Evolutionary conservation across 2,113 vertebrate genomes (phyloP).

Genomic region (Columba livia): DNA sequence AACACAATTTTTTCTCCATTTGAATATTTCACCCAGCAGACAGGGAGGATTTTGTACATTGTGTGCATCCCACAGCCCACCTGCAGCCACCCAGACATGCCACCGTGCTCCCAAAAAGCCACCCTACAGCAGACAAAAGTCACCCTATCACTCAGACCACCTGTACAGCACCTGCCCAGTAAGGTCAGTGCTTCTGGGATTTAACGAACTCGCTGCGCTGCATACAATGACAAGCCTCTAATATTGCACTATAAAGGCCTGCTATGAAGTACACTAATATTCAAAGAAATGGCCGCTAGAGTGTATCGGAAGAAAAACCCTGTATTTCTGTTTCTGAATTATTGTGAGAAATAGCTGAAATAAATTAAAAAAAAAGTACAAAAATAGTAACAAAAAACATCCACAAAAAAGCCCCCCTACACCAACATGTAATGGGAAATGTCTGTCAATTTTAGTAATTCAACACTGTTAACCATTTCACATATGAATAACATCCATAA

Average conservation of each 20-base stretch:
- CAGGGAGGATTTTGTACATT: background rate
- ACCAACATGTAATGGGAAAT: background rate
- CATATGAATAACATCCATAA: background rate
- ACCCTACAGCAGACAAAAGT: background rate
- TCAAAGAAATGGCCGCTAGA: background rate
- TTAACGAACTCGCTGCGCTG: background rate
- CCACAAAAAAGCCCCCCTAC: accelerated
- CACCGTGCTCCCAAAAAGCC: accelerated
- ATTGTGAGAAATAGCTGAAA: background rate
- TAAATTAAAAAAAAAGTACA: background rate
- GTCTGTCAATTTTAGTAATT: background rate
- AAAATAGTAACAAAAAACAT: background rate
- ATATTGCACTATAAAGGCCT: background rate
- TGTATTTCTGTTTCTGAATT: background rate
- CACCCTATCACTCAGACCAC: background rate
- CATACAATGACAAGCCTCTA: accelerated
- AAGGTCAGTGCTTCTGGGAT: background rate
- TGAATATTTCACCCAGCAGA: background rate
- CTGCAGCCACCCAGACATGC: background rate
- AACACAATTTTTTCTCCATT: background rate
- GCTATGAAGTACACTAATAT: background rate
- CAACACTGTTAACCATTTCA: background rate
- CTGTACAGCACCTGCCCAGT: background rate
- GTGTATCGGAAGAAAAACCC: background rate
- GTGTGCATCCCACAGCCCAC: background rate